A percentile compares a stretch with the other conserved stretches of the same genome.
These are phyloP conservation scores for Typhlomys cinereus DNA, from an alignment of 2,113 vertebrate species.

Conservation along the genomic window DNA sequence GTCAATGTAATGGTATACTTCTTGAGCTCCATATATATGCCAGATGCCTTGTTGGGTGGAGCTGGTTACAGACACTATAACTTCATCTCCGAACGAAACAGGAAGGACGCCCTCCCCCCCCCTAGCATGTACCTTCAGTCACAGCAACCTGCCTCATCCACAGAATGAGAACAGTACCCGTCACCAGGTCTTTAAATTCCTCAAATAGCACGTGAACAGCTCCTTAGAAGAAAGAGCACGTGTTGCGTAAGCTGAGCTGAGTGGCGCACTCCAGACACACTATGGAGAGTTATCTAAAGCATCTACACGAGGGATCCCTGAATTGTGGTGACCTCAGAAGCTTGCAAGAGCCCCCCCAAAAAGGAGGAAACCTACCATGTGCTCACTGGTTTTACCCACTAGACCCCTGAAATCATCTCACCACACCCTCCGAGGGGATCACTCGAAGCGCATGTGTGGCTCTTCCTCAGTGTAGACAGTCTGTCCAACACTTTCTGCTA, in stretches of 20 bases:
- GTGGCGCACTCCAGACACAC: neutral
- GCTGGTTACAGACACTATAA: neutral
- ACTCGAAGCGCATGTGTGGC: neutral
- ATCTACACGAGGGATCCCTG: neutral
- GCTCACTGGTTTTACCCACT: neutral
- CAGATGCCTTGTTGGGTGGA: neutral
- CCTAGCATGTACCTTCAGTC: neutral
- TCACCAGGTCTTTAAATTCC: neutral
- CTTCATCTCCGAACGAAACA: neutral
- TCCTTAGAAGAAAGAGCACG: neutral
- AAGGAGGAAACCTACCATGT: neutral
- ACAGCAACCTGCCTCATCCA: neutral
- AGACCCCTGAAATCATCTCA: neutral
- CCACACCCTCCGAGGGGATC: neutral
- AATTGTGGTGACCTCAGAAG: neutral
- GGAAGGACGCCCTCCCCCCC: neutral
- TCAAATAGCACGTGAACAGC: neutral
- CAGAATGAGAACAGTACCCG: neutral
- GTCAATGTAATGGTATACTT: neutral
- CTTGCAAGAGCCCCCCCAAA: rapidly evolving
- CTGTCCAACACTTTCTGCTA: neutral
- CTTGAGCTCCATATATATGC: neutral
- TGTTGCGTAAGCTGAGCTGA: neutral
- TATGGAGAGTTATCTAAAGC: neutral
- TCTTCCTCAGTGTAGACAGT: neutral